These are phyloP conservation scores for Tubiluchus corallicola DNA, from an alignment of 2,888 invertebrate species.

Conservation along the genomic window DNA sequence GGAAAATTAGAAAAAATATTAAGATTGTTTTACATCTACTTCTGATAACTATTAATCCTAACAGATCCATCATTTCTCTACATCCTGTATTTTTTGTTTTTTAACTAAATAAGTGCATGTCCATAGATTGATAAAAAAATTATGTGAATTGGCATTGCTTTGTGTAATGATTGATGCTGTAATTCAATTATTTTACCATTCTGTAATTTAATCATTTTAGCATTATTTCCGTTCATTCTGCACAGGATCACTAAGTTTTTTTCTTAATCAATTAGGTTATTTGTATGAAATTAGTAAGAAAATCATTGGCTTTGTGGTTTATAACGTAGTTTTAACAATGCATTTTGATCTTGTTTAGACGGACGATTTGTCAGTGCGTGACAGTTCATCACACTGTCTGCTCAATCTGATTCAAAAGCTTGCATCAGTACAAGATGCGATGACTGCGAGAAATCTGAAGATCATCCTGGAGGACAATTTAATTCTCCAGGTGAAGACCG, in stretches of 20 bases:
- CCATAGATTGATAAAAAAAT: too few relatives aligned
- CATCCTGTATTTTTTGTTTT: too few relatives aligned
- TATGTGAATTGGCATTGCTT: too few relatives aligned
- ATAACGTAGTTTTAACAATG: too few relatives aligned
- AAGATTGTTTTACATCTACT: too few relatives aligned
- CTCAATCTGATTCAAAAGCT: conserved; percentile 47
- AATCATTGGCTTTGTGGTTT: too few relatives aligned
- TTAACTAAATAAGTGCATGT: too few relatives aligned
- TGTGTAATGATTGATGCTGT: background rate
- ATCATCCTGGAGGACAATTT: conserved; percentile 17
- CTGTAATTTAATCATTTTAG: background rate
- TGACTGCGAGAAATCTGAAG: conserved; percentile 8
- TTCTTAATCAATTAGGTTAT: background rate
- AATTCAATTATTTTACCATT: conserved; percentile 3
- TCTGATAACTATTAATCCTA: too few relatives aligned
- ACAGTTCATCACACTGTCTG: conserved; percentile 53
- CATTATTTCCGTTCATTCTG: background rate
- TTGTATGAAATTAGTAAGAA: too few relatives aligned
- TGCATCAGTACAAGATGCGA: conserved; percentile 15
- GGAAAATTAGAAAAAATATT: too few relatives aligned
- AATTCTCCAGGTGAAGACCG: conserved; percentile 42
- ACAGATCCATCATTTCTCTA: too few relatives aligned
- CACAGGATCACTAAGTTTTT: background rate
- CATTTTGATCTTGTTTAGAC: conserved; percentile 32
- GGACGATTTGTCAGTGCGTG: conserved; percentile 62